phyloP scores from a whole-genome alignment of 2,888 invertebrate species.

The Eugnorisma glareosa region DNA sequence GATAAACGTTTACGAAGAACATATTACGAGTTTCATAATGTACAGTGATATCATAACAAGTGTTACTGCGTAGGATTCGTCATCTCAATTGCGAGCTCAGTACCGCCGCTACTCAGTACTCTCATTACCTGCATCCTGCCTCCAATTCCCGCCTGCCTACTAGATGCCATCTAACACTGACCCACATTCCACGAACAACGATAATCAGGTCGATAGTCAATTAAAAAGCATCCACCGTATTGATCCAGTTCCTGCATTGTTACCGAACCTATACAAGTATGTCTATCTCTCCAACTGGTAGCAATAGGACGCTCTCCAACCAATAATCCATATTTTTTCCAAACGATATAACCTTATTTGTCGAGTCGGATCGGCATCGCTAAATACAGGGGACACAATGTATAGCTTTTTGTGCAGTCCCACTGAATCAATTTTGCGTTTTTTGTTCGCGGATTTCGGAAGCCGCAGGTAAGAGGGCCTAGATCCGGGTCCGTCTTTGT shows the following conservation, averaged over 20 bases:
- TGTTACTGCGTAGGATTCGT: slow-evolving; percentile 65
- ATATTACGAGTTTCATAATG: slow-evolving; percentile 43
- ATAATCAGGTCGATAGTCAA: slow-evolving; percentile 83
- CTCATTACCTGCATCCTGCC: slow-evolving; percentile 85
- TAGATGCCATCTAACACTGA: slow-evolving; percentile 81
- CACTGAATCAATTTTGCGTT: slow-evolving; percentile 87
- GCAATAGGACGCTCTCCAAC: slow-evolving; percentile 75
- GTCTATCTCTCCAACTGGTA: slow-evolving; percentile 52
- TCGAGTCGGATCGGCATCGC: slow-evolving; percentile 83
- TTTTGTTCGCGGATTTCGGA: slow-evolving; percentile 88
- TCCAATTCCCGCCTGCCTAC: slow-evolving; percentile 73
- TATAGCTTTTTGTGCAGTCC: slow-evolving; percentile 83
- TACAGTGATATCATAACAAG: slow-evolving; percentile 47
- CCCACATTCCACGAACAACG: slow-evolving; percentile 80
- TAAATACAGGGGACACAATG: slow-evolving; percentile 87
- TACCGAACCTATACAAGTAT: slow-evolving; percentile 60
- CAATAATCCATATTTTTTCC: slow-evolving; percentile 86
- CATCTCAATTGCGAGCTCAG: slow-evolving; percentile 67
- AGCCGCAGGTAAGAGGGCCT: slow-evolving; percentile 89
- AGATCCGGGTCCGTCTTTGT: slow-evolving; percentile 88
- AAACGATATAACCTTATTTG: slow-evolving; percentile 87
- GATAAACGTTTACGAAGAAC: slow-evolving; percentile 46
- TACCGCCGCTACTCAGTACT: slow-evolving; percentile 60
- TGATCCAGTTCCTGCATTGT: slow-evolving; percentile 72
- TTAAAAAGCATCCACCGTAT: slow-evolving; percentile 75